Conservation (phyloP, 2,888 invertebrate genomes). For the Drosophila anomalata region DNA sequence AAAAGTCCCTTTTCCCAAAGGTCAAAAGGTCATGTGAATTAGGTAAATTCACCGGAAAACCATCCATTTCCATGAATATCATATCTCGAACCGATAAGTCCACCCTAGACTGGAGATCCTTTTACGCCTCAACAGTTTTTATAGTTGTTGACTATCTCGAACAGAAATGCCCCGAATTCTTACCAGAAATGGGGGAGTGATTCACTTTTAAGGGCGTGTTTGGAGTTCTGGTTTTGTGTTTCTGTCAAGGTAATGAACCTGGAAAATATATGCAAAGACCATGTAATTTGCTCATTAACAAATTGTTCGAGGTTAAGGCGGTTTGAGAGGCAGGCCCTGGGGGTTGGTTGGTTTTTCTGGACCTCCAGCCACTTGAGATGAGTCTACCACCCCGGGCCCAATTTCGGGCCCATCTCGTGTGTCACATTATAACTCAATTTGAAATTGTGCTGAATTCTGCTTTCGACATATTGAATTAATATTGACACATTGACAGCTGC, state of each 20-base stretch:
- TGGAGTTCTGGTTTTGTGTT: conserved; percentile 34
- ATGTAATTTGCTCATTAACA: conserved; percentile 72
- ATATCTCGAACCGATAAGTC: conserved; percentile 57
- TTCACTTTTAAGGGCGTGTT: conserved; percentile 65
- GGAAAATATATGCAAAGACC: conserved; percentile 56
- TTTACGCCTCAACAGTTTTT: conserved; percentile 72
- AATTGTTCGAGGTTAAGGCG: conserved; percentile 54
- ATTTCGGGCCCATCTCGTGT: conserved; percentile 38
- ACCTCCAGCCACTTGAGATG: conserved; percentile 36
- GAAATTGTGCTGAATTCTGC: conserved; percentile 69
- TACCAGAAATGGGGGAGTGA: conserved; percentile 30
- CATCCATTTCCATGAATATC: conserved; percentile 23
- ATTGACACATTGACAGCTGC: conserved; percentile 79
- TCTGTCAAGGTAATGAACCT: conserved; percentile 56
- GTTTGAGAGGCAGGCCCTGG: neutral
- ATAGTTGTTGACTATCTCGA: conserved; percentile 55
- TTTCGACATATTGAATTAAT: conserved; percentile 78
- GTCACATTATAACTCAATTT: conserved; percentile 66
- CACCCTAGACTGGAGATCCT: conserved; percentile 59
- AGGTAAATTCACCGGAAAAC: conserved; percentile 34
- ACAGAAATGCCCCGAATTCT: conserved; percentile 30
- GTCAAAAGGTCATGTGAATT: conserved; percentile 1
- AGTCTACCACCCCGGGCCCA: conserved; percentile 34
- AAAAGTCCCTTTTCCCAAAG: neutral
- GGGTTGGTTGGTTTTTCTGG: conserved; percentile 8